These are phyloP conservation scores for Pyrochroa serraticornis DNA, from an alignment of 2,888 invertebrate genomes.

Conservation along the genomic window DNA sequence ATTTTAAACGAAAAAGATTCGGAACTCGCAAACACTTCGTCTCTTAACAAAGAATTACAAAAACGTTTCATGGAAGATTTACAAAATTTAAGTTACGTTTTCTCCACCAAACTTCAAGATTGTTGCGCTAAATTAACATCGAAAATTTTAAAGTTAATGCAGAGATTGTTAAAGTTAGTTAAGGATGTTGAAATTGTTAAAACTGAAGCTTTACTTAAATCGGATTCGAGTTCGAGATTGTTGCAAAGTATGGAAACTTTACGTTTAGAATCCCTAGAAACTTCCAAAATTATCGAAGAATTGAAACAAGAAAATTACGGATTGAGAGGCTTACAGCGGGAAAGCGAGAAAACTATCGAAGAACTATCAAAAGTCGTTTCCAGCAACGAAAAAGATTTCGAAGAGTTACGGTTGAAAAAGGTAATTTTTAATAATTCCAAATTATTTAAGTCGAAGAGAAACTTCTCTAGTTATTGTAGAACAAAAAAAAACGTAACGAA, in stretches of 20 bases:
- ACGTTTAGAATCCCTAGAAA: constrained; percentile 45
- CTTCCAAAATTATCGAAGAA: constrained; percentile 40
- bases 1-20: constrained; percentile 27
- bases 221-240: constrained; percentile 42
- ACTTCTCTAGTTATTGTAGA: constrained; percentile 16
- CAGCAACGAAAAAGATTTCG: constrained; percentile 37
- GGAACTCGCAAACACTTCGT: constrained; percentile 10
- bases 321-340: constrained; percentile 38
- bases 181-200: constrained; percentile 45
- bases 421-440: constrained; percentile 32
- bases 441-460: no score
- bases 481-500: background rate
- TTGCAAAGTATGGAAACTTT: constrained; percentile 47
- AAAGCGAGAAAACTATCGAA: constrained; percentile 40
- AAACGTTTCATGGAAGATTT: constrained; percentile 14
- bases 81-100: constrained; percentile 14
- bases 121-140: constrained; percentile 21
- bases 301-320: constrained; percentile 45
- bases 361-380: constrained; percentile 36
- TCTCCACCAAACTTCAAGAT: constrained; percentile 21
- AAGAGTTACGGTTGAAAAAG: constrained; percentile 43
- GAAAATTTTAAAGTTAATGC: constrained; percentile 34
- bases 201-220: constrained; percentile 41
- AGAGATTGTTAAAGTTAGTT: constrained; percentile 41
- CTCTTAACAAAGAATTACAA: constrained; percentile 7